These are phyloP conservation scores for Drosophila aff. DNA, from an alignment of 1,140 invertebrate genomes.

Conservation along the genomic window DNA sequence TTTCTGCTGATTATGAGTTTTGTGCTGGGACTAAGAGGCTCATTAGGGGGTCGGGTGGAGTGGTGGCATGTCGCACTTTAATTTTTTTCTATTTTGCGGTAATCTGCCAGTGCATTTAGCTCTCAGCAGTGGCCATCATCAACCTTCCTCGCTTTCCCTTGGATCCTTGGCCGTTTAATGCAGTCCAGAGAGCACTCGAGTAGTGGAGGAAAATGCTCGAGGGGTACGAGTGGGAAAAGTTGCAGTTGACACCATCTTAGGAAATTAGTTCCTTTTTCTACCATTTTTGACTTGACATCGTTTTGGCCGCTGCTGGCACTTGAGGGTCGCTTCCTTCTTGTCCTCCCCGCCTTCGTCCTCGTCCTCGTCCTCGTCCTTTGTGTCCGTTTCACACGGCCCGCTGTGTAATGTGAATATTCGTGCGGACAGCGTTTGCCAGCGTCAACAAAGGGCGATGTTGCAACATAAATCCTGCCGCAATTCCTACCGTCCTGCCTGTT, in stretches of 20 bases:
- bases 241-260: constrained; percentile 70
- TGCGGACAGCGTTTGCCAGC: constrained; percentile 11
- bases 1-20: constrained; percentile 53
- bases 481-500: background rate
- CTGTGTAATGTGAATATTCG: constrained; percentile 68
- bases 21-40: constrained; percentile 26
- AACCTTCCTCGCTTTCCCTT: constrained; percentile 9
- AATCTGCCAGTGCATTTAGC: constrained; percentile 57
- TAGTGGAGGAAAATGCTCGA: constrained; percentile 21
- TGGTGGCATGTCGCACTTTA: constrained; percentile 34
- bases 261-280: constrained; percentile 61
- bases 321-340: constrained; percentile 14
- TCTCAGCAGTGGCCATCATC: constrained; percentile 31
- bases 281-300: constrained; percentile 63
- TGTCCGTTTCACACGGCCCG: constrained; percentile 13
- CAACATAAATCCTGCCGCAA: constrained; percentile 52
- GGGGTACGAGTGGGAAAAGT: constrained; percentile 35
- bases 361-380: background rate
- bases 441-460: constrained; percentile 52
- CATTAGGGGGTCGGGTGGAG: constrained; percentile 21
- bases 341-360: background rate
- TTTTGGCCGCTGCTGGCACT: constrained; percentile 49
- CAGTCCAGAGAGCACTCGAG: constrained; percentile 51
- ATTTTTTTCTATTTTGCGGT: constrained; percentile 18
- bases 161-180: constrained; percentile 47